Percentiles rank a stretch among this genome's conserved stretches.
Conservation (phyloP, 2,888 invertebrate species). For the Machimus atricapillus region DNA sequence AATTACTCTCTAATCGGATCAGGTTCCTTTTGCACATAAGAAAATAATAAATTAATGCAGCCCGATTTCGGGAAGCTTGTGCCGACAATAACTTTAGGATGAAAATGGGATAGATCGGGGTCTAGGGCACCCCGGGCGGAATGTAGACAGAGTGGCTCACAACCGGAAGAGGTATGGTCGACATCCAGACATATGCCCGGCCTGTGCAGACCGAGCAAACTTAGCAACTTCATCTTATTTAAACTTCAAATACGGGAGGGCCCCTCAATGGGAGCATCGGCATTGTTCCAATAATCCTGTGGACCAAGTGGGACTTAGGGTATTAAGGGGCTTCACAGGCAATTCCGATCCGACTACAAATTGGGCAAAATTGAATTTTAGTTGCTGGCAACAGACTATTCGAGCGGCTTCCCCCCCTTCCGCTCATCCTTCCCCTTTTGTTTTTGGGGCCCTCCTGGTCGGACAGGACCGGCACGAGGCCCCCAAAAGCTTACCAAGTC, state of each 20-base stretch:
- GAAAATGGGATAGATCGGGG: not conserved
- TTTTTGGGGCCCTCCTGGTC: not conserved
- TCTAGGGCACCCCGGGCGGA: not conserved
- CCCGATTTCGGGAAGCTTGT: not conserved
- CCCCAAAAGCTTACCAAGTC: not conserved
- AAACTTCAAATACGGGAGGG: not conserved
- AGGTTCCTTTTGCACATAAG: not conserved
- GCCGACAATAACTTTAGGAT: not conserved
- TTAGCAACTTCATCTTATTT: not conserved
- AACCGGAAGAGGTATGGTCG: not conserved
- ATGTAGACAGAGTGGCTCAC: not conserved
- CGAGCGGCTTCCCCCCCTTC: not conserved
- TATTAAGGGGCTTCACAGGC: not conserved
- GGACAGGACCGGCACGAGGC: not conserved
- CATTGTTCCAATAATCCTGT: slow-evolving; percentile 26
- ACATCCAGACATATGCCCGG: not conserved
- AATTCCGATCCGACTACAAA: not conserved
- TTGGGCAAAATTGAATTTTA: slow-evolving; percentile 20
- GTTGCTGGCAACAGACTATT: not conserved
- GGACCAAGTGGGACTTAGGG: slow-evolving; percentile 7
- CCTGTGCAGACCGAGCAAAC: not conserved
- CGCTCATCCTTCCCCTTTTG: not conserved
- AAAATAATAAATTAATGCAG: slow-evolving; percentile 9
- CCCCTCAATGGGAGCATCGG: not conserved
- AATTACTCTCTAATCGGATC: not conserved